phyloP scores from a whole-genome alignment of 2,113 vertebrate genomes.

The Lepus americanus region DNA sequence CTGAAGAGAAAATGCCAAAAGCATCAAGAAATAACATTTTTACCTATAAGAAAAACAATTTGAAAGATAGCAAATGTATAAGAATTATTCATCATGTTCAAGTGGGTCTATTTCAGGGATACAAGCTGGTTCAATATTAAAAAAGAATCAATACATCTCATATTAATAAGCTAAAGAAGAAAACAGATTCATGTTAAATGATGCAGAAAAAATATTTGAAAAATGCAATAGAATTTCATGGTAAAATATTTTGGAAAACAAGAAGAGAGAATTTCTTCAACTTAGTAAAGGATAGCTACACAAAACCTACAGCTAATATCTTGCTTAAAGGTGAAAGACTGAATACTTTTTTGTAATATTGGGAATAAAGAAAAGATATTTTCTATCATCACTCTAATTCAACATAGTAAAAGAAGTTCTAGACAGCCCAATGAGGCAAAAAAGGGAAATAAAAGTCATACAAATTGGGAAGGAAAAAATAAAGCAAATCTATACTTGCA shows the following conservation, averaged over 20 bases:
- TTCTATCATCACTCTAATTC: neutral
- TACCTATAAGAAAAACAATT: neutral
- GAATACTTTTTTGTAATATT: slow-evolving; percentile 27
- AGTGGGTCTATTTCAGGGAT: slow-evolving; percentile 26
- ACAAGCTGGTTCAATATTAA: neutral
- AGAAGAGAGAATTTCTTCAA: slow-evolving; percentile 19
- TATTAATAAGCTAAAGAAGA: neutral
- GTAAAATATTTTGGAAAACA: slow-evolving; percentile 27
- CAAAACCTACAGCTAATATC: slow-evolving; percentile 16
- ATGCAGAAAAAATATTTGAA: slow-evolving; percentile 30
- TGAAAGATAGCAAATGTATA: slow-evolving; percentile 35
- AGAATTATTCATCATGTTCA: neutral
- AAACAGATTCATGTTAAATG: slow-evolving; percentile 10
- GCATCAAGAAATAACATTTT: neutral
- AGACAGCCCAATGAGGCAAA: neutral
- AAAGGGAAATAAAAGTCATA: neutral
- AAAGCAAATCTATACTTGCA: neutral
- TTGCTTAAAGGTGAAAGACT: neutral
- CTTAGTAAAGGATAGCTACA: slow-evolving; percentile 15
- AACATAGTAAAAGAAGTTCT: slow-evolving; percentile 12
- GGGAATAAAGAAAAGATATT: slow-evolving; percentile 33
- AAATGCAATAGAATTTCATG: neutral
- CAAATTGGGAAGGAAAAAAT: slow-evolving; percentile 38
- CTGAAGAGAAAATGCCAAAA: slow-evolving; percentile 15
- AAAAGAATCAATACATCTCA: neutral